These are phyloP conservation scores for Falco naumanni DNA, from an alignment of 2,797 vertebrate genomes.

Conservation along the genomic window DNA sequence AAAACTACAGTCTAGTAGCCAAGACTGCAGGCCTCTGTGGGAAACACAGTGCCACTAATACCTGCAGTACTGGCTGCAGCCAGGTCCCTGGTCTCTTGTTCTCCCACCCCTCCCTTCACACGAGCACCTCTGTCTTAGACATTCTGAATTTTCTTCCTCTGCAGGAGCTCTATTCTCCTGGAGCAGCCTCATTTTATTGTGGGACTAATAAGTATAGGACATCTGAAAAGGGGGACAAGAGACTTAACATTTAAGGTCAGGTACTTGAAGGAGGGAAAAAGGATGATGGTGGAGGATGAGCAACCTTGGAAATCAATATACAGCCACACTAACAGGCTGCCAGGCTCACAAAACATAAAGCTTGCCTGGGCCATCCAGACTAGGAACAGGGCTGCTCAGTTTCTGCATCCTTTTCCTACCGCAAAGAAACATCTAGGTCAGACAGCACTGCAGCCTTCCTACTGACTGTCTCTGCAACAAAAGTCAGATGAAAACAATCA, in stretches of 20 bases:
- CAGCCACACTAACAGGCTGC: neutral
- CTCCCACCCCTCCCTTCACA: neutral
- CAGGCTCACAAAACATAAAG: neutral
- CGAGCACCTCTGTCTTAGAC: too few species aligned
- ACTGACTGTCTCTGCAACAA: neutral
- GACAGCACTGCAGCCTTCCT: neutral
- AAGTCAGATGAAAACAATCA: neutral
- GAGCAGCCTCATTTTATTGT: neutral
- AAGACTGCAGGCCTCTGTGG: neutral
- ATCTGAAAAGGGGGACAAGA: neutral
- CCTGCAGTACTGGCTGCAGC: neutral
- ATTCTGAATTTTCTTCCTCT: neutral
- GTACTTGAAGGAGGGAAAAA: neutral
- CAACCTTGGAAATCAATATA: neutral
- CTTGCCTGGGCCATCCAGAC: neutral
- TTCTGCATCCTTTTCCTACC: neutral
- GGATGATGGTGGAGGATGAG: neutral
- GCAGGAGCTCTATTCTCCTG: neutral
- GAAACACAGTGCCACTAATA: neutral
- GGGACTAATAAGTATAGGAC: neutral
- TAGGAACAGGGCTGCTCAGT: neutral
- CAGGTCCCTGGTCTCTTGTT: accelerated
- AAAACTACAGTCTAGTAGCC: neutral
- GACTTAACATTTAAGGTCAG: neutral
- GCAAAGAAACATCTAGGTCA: neutral